phyloP scores from a whole-genome alignment of 1,140 invertebrate species.

The Drosophila melanica region DNA sequence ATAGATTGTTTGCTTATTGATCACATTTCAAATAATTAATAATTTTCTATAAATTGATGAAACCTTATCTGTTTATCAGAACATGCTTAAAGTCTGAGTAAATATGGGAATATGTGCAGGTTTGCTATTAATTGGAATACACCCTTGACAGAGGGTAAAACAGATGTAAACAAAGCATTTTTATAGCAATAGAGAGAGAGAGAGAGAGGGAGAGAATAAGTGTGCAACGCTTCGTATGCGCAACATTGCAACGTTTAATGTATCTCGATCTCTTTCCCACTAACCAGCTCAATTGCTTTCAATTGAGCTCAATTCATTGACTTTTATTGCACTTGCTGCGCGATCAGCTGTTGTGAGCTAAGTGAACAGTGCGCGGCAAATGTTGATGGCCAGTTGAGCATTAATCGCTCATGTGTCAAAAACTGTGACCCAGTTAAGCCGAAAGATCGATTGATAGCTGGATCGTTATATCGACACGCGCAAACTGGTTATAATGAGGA shows the following conservation, averaged over 20 bases:
- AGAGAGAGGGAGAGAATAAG: too few relatives aligned
- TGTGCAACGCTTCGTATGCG: constrained; percentile 11
- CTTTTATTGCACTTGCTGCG: constrained; percentile 66
- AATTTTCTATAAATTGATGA: too few relatives aligned
- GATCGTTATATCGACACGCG: constrained; percentile 37
- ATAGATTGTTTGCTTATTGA: too few relatives aligned
- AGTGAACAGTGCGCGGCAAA: constrained; percentile 21
- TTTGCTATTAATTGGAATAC: constrained; percentile 1
- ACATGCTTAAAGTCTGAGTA: too few relatives aligned
- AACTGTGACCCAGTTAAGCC: constrained; percentile 64
- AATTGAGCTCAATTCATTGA: constrained; percentile 76
- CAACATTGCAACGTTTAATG: constrained; percentile 6
- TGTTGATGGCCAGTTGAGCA: constrained; percentile 18
- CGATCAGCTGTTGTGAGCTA: constrained; percentile 60
- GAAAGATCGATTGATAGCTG: constrained; percentile 22
- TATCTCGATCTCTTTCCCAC: neutral
- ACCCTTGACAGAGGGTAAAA: constrained; percentile 15
- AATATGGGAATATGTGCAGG: neutral
- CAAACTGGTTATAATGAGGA: constrained; percentile 74
- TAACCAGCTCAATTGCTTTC: constrained; percentile 60
- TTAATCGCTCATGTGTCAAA: constrained; percentile 23
- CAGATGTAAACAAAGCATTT: neutral
- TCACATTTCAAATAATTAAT: too few relatives aligned
- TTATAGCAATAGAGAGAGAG: too few relatives aligned
- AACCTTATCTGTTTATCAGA: too few relatives aligned